Evolutionary conservation across 2,113 vertebrate species (phyloP), one percentile per base, ranked within the genome.

Genomic region (Rhynchomys soricoides): DNA sequence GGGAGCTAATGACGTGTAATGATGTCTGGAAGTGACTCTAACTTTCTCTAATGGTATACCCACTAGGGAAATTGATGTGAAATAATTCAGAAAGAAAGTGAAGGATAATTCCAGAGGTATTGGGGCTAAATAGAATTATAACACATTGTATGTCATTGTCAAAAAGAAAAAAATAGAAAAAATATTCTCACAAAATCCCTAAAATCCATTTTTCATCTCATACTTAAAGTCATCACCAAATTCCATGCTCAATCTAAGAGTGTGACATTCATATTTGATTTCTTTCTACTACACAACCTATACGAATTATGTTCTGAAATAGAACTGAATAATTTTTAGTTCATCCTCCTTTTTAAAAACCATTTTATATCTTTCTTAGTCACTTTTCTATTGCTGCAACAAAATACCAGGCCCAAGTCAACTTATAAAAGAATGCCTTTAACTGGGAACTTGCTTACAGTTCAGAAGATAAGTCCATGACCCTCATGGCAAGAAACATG

Each of bases 201-300:
- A 29, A 86, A 92, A 40, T n/a, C 78, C 71, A 4, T 68, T 93
- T 93, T 50, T 88, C n/a, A 37, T 75, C 24, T 95, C 68, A 22
- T 93, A 57, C 13, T 13, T 87, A 92, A 92, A 73, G 1, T 87
- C 24, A 87, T 24, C 5, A 71, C 78, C 17, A 50, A 77, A 87
- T 48, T 29, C n/a, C n/a, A 11, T 62, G 50, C 31, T 92, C 43
- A 75, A 89, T 34, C 24, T 57, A 68, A 37, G 77, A 93, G 79
- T 62, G 31, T 86, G 12, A 75, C 1, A 62, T 57, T 92, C 52
- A 92, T 71, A 31, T 21, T 88, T 90, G 16, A 83, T 29, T 88
- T 88, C 16, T 77, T 87, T 66, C 26, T 88, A 78, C 29, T 40
- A 79, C 2, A 70, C 40, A 22, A 78, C 55, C 21, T 19, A 73